Conservation (phyloP, 2,888 invertebrate species). For the Prosopocoilus inquinatus region DNA sequence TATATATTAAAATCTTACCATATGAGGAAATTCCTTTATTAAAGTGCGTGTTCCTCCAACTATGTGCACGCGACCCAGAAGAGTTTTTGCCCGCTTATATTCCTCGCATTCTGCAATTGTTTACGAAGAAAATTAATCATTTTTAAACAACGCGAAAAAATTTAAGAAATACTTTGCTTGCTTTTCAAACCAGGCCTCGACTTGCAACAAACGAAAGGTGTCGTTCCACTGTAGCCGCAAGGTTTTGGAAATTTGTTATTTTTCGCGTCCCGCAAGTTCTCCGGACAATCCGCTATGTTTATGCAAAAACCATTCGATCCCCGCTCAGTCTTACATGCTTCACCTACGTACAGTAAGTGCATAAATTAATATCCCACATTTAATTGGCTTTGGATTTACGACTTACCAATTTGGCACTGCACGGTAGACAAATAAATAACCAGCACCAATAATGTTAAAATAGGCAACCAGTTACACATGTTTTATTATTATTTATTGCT, state of each 20-base stretch:
- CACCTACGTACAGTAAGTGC: too few relatives aligned
- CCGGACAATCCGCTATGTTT: too few relatives aligned
- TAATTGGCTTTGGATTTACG: too few relatives aligned
- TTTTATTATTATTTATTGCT: too few relatives aligned
- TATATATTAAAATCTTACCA: slow-evolving; percentile 17
- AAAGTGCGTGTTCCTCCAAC: not conserved
- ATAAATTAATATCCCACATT: too few relatives aligned
- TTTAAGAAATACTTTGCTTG: slow-evolving; percentile 5
- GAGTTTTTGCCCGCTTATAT: not conserved
- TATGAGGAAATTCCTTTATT: slow-evolving; percentile 17
- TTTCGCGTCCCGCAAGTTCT: too few relatives aligned
- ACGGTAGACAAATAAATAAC: too few relatives aligned
- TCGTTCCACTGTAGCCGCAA: slow-evolving; percentile 12
- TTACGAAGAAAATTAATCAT: not conserved
- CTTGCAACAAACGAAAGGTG: slow-evolving; percentile 20
- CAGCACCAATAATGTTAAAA: too few relatives aligned
- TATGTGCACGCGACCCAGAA: not conserved
- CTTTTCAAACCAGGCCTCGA: not conserved
- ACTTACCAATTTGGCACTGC: too few relatives aligned
- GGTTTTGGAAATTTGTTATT: slow-evolving; percentile 10
- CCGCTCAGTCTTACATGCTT: too few relatives aligned
- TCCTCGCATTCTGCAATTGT: slow-evolving; percentile 1
- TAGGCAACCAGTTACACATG: too few relatives aligned
- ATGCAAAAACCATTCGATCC: too few relatives aligned
- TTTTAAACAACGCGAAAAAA: not conserved